These are phyloP conservation scores for Petrocephalus zakoni DNA, from an alignment of 2,113 vertebrate species.

Conservation along the genomic window DNA sequence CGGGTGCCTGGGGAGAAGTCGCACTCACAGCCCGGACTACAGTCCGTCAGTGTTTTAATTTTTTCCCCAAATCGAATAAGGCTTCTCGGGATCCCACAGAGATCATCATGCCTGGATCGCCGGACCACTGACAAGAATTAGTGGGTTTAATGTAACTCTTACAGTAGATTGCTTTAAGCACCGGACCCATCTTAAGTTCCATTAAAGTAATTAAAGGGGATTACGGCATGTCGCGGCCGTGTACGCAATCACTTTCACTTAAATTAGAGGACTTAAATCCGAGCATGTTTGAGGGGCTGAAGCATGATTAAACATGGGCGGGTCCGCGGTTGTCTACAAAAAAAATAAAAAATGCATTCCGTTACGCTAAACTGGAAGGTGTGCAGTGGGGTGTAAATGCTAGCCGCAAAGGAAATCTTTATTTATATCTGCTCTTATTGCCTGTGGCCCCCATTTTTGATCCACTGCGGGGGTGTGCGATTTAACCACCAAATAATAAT, in stretches of 20 bases:
- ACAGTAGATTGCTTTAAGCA: neutral
- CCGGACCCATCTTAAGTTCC: neutral
- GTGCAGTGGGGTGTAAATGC: neutral
- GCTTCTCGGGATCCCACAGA: neutral
- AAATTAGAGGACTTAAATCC: neutral
- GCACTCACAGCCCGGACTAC: neutral
- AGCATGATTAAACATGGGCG: neutral
- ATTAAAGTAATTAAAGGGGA: neutral
- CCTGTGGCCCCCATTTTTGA: neutral
- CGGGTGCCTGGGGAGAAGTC: neutral
- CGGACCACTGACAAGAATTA: neutral
- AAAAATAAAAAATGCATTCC: neutral
- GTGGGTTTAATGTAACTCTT: neutral
- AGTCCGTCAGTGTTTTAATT: neutral
- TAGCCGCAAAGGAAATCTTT: neutral
- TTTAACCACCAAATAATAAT: neutral
- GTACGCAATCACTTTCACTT: neutral
- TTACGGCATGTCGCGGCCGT: neutral
- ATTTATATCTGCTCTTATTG: neutral
- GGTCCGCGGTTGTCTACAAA: neutral
- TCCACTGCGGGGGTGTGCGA: neutral
- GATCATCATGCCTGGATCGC: neutral
- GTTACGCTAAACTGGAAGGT: neutral
- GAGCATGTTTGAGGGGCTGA: neutral
- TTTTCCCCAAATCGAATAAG: neutral